A percentile compares a stretch with the other conserved stretches of the same genome.
Evolutionary conservation across 2,113 vertebrate genomes (phyloP).

Genomic region (Cynoglossus semilaevis): DNA sequence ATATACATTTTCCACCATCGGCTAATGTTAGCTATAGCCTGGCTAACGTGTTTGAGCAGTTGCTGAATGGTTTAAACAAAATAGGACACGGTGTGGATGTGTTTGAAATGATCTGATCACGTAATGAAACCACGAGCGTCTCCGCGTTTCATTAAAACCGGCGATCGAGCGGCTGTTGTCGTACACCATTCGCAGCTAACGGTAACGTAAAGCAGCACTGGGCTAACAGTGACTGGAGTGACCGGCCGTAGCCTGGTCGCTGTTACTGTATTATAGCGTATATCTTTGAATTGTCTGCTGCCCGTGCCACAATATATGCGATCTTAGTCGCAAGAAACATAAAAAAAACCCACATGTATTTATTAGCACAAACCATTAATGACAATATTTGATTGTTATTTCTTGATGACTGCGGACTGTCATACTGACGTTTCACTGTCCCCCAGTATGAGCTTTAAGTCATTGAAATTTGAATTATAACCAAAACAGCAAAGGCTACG

Average conservation of each 20-base stretch:
- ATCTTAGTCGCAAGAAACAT: too few relatives aligned
- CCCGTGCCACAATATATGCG: too few relatives aligned
- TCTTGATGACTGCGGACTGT: too few relatives aligned
- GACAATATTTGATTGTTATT: too few relatives aligned
- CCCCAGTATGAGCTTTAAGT: too few relatives aligned
- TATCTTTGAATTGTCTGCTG: background rate
- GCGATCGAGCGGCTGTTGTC: background rate
- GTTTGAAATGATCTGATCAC: background rate
- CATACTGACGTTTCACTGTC: too few relatives aligned
- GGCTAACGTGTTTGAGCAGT: constrained; percentile 23
- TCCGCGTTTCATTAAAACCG: background rate
- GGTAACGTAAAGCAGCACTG: constrained; percentile 25
- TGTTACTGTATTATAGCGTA: constrained; percentile 34
- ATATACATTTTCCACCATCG: background rate
- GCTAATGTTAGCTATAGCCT: constrained; percentile 60
- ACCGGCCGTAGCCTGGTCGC: constrained; percentile 23
- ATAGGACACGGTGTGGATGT: too few relatives aligned
- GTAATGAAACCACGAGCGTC: background rate
- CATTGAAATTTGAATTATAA: too few relatives aligned
- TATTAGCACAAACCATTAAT: too few relatives aligned
- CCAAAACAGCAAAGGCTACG: too few relatives aligned
- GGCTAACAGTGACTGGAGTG: constrained; percentile 36
- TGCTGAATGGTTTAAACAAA: background rate
- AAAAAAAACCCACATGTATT: too few relatives aligned
- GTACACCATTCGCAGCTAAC: constrained; percentile 19